phyloP scores from a whole-genome alignment of 2,888 invertebrate genomes.

The Scrobipalpa atriplicella region DNA sequence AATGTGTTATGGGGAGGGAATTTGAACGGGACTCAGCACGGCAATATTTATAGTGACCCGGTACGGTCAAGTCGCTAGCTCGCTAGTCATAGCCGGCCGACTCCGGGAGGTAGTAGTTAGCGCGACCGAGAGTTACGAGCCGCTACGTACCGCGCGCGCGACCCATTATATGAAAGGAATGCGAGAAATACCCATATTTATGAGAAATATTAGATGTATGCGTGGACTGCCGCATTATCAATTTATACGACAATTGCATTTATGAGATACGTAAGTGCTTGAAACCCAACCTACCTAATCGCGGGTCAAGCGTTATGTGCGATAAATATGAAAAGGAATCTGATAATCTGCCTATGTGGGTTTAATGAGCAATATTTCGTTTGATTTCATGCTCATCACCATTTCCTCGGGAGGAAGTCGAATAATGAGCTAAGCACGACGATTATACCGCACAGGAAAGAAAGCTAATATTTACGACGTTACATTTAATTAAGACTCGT shows the following conservation, averaged over 20 bases:
- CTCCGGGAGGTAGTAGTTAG: constrained; percentile 49
- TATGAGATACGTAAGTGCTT: constrained; percentile 9
- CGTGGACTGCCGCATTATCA: constrained; percentile 3
- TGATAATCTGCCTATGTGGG: not conserved
- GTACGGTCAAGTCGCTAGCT: constrained; percentile 46
- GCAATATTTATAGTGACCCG: constrained; percentile 65
- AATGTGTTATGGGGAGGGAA: constrained; percentile 52
- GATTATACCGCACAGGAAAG: constrained; percentile 23
- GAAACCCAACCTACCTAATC: constrained; percentile 6
- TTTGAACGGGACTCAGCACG: constrained; percentile 56
- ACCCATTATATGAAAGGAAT: constrained; percentile 30
- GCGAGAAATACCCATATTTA: constrained; percentile 22
- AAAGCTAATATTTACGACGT: constrained; percentile 28
- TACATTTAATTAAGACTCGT: constrained; percentile 30
- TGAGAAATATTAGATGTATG: constrained; percentile 15
- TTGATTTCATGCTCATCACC: constrained; percentile 5
- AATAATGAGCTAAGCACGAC: constrained; percentile 20
- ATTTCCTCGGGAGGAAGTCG: constrained; percentile 21
- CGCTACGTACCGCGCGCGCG: constrained; percentile 36
- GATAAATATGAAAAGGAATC: not conserved
- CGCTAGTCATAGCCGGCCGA: constrained; percentile 49
- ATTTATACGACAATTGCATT: constrained; percentile 8
- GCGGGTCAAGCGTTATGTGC: not conserved
- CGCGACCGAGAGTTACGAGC: constrained; percentile 49
- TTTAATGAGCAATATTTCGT: constrained; percentile 13